phyloP scores from a whole-genome alignment of 1,140 invertebrate species.

The Dinoponera quadriceps region DNA sequence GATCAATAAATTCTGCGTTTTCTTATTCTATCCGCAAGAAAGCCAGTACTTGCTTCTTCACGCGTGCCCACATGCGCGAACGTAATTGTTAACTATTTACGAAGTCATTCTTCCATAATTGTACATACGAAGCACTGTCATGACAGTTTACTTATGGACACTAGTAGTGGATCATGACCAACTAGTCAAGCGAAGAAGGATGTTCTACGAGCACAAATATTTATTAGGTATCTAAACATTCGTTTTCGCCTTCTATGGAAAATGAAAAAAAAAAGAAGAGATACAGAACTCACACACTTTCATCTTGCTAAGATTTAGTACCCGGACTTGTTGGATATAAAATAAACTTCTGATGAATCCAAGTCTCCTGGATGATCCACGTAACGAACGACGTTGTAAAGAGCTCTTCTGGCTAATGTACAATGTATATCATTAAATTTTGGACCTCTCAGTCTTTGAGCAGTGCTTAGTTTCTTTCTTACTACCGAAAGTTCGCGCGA shows the following conservation, averaged over 20 bases:
- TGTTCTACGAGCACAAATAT: slow-evolving; percentile 83
- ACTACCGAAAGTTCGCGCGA: slow-evolving; percentile 21
- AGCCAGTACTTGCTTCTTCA: slow-evolving; percentile 72
- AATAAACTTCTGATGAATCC: slow-evolving; percentile 29
- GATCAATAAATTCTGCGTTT: slow-evolving; percentile 33
- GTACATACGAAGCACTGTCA: slow-evolving; percentile 83
- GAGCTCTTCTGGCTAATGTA: slow-evolving; percentile 57
- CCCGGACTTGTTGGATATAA: slow-evolving; percentile 42
- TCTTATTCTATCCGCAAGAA: slow-evolving; percentile 68
- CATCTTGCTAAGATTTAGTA: slow-evolving; percentile 37
- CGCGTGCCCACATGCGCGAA: slow-evolving; percentile 42
- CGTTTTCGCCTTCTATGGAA: slow-evolving; percentile 57
- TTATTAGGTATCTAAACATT: slow-evolving; percentile 73
- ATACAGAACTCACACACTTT: slow-evolving; percentile 47
- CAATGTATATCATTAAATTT: slow-evolving; percentile 60
- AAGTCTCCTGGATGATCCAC: slow-evolving; percentile 67
- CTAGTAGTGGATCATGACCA: slow-evolving; percentile 79
- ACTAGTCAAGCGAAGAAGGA: slow-evolving; percentile 81
- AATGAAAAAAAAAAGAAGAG: slow-evolving; percentile 37
- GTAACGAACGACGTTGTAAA: slow-evolving; percentile 55
- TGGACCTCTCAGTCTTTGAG: slow-evolving; percentile 23
- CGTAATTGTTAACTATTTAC: slow-evolving; percentile 69
- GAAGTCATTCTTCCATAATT: slow-evolving; percentile 79
- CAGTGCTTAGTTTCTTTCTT: slow-evolving; percentile 46
- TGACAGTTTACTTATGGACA: slow-evolving; percentile 80